Evolutionary conservation across 2,888 invertebrate genomes (phyloP), one percentile per base, ranked within the genome.

Genomic region (Mesorhabditis belari): DNA sequence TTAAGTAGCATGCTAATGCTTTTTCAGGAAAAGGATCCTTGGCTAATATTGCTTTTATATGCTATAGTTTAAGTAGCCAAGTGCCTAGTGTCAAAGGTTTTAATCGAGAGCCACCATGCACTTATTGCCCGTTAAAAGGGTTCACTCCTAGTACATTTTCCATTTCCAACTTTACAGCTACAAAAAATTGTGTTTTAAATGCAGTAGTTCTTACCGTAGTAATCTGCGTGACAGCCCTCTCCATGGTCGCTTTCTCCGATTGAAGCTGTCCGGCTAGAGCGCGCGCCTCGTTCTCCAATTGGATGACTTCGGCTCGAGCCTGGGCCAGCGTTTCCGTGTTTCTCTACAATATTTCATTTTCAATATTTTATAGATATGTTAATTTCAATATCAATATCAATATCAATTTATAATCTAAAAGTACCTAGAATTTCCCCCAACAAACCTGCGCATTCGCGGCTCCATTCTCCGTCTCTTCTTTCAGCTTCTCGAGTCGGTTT

Each of bases 391-490:
- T n/a, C n/a, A 35, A 35, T 17, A 9, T n/a, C n/a, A 35, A 35
- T 9, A 35, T n/a, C 44, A 35, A 35, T 9, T n/a, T 2, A 17
- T 17, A 35, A 35, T 0, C 44, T 35, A 35, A 35, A n/a, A 9
- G 19, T 24, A 55, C n/a, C n/a, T n/a, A 5, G 21, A 19, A 3
- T 1, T 4, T 19, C 9, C 26, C 44, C n/a, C 23, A 25, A 6
- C 55, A 5, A n/a, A 68, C 74, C 57, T 66, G 63, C 17, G 60
- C 61, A 61, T 71, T 71, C 44, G 70, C 74, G 21, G 68, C 64
- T 0, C 74, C 75, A 35, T 69, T 64, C 35, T 69, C 69, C 5
- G 75, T 71, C 3, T 79, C 79, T 26, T 65, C 64, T 44, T 77
- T 74, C 35, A 75, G 65, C 49, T 70, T 70, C 17, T 66, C 62